Percentiles rank a stretch among this genome's conserved stretches.
Evolutionary conservation across 2,113 vertebrate genomes (phyloP).

Genomic region (Ailurus styani): DNA sequence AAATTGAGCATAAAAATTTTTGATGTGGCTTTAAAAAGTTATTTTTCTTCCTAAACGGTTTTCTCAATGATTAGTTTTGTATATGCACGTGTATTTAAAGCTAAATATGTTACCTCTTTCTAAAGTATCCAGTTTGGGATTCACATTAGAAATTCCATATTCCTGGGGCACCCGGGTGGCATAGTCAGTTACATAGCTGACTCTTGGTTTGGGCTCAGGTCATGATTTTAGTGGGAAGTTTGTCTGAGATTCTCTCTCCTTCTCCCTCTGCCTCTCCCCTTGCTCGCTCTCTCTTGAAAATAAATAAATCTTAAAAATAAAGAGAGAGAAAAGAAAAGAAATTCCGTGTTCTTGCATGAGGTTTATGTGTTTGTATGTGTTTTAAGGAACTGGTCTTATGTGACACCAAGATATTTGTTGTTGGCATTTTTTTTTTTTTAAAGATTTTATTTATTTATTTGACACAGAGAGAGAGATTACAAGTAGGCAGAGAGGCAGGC

Average conservation of each 20-base stretch:
- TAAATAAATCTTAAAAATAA: background rate
- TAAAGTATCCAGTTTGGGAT: background rate
- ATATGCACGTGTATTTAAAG: background rate
- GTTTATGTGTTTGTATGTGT: background rate
- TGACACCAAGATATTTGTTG: conserved; percentile 36
- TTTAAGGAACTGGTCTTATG: conserved; percentile 33
- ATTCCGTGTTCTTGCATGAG: background rate
- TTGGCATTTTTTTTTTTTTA: background rate
- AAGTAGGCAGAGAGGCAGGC: too few species aligned
- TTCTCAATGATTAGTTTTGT: conserved; percentile 5
- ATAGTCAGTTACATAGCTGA: background rate
- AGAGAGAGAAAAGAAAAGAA: background rate
- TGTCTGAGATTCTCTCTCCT: background rate
- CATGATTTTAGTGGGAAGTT: background rate
- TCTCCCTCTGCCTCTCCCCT: background rate
- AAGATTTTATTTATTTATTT: too few species aligned
- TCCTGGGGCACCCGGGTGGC: background rate
- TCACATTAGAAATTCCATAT: background rate
- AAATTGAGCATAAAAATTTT: background rate
- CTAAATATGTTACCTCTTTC: conserved; percentile 1
- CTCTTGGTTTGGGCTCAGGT: background rate
- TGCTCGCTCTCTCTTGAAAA: background rate
- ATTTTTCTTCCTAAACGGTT: background rate
- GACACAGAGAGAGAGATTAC: too few species aligned
- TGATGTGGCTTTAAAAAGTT: conserved; percentile 18